Percentiles rank a stretch among this genome's conserved stretches.
Conservation (phyloP, 2,113 vertebrate genomes). For the Pipa parva region DNA sequence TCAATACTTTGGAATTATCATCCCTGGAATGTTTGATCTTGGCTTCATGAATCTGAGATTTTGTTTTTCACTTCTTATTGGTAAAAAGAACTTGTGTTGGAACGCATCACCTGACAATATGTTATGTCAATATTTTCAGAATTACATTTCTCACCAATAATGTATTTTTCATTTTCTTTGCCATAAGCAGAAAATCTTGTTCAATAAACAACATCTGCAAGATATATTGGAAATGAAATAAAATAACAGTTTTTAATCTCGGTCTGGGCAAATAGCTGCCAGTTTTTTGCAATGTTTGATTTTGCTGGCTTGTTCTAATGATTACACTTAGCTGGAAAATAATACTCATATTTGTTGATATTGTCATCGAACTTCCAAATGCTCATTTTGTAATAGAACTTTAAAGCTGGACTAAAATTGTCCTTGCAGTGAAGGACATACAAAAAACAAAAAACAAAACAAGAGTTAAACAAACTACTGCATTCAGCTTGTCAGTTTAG, state of each 20-base stretch:
- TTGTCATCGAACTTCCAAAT: neutral
- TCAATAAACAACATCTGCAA: conserved; percentile 41
- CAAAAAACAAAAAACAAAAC: too few relatives aligned
- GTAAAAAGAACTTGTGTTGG: conserved; percentile 12
- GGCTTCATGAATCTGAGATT: conserved; percentile 6
- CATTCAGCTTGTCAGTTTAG: too few relatives aligned
- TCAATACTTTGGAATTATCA: conserved; percentile 11
- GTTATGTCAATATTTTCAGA: conserved; percentile 41
- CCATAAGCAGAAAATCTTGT: conserved; percentile 35
- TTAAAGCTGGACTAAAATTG: neutral
- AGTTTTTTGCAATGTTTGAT: conserved; percentile 9
- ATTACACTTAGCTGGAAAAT: conserved; percentile 17
- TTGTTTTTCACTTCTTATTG: conserved; percentile 23
- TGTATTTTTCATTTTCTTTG: conserved; percentile 37
- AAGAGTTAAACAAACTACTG: too few relatives aligned
- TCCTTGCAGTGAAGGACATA: neutral
- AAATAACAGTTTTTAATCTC: conserved; percentile 32
- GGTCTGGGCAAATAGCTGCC: conserved; percentile 15
- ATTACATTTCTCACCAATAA: conserved; percentile 37
- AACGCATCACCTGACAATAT: conserved; percentile 31
- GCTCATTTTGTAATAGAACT: neutral
- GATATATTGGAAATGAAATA: conserved; percentile 34
- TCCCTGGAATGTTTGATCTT: conserved; percentile 11
- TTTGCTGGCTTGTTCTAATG: conserved; percentile 9
- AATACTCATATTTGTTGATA: neutral